These are phyloP conservation scores for Cyclopterus lumpus DNA, from an alignment of 2,797 vertebrate genomes.

Conservation along the genomic window DNA sequence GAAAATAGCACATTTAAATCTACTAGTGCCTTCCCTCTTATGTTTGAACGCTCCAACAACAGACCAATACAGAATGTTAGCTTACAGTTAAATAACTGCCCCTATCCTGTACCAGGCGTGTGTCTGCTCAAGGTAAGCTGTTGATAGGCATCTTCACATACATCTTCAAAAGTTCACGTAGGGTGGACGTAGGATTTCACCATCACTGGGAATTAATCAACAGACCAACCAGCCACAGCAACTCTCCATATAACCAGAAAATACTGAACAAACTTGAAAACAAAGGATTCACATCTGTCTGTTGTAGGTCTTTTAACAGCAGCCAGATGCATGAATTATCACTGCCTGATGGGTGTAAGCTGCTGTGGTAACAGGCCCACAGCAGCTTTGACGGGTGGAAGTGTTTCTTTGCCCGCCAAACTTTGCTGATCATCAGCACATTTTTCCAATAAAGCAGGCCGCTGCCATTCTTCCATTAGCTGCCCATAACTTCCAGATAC, in stretches of 20 bases:
- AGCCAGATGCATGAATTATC: not conserved
- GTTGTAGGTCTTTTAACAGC: not conserved
- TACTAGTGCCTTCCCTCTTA: not conserved
- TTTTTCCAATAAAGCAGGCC: conserved; percentile 20
- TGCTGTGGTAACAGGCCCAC: conserved; percentile 5
- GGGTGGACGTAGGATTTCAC: not conserved
- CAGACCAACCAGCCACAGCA: not conserved
- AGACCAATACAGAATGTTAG: not conserved
- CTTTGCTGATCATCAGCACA: conserved; percentile 53
- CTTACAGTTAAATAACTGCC: not conserved
- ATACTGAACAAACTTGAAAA: not conserved
- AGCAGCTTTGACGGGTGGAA: conserved; percentile 34
- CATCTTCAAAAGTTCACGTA: not conserved
- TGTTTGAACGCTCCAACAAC: conserved; percentile 6
- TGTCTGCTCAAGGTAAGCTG: not conserved
- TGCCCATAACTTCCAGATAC: conserved; percentile 40
- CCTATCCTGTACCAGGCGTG: conserved; percentile 15
- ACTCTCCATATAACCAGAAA: not conserved
- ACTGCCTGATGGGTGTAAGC: conserved; percentile 1
- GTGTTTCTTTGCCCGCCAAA: conserved; percentile 53
- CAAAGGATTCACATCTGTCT: not conserved
- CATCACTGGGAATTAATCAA: not conserved
- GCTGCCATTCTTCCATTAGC: not conserved
- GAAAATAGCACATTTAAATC: not conserved
- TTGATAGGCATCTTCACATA: conserved; percentile 17